Evolutionary conservation across 1,140 invertebrate species (phyloP), one percentile per base, ranked within the genome.

Genomic region (Drosophila sproati): DNA sequence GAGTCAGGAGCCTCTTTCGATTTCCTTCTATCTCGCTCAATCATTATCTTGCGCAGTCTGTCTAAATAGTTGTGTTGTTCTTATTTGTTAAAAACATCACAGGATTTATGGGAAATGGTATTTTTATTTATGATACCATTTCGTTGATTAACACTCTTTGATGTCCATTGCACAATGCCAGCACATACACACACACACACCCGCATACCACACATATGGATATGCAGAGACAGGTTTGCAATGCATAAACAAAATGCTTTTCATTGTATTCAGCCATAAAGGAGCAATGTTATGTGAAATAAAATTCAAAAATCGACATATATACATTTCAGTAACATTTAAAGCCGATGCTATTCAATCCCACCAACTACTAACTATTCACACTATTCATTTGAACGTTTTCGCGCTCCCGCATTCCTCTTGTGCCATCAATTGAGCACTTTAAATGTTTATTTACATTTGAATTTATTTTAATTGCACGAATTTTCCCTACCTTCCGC

Each of bases 121-220:
- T 88, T 89, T 89, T 89, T 89, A 89, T 89, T 89, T 89, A 89
- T 89, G 85, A 89, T 80, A 69, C 85, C 85, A 89, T 89, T 89
- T 81, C 66, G 85, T 89, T 89, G 85, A 89, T 89, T 89, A 89
- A 89, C 85, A 89, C 80, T 76, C 80, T 85, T 89, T 83, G 85
- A 78, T 61, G 71, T 67, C 62, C 64, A 10, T 50, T 48, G 64
- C 45, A 41, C 20, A 41, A 50, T 35, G n/a, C 8, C 45, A 41
- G 31, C n/a, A 47, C 28, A 20, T 8, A 66, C 45, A 20, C n/a
- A 52, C n/a, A 45, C 31, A 60, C 10, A 48, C 34, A 28, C 51
- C 20, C 43, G 28, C 12, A 28, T 31, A 28, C n/a, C n/a, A 35
- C 56, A 32, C n/a, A 64, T 32, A 48, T 29, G 10, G 39, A 45